phyloP scores from a whole-genome alignment of 2,113 vertebrate genomes.

The Narcine bancroftii region DNA sequence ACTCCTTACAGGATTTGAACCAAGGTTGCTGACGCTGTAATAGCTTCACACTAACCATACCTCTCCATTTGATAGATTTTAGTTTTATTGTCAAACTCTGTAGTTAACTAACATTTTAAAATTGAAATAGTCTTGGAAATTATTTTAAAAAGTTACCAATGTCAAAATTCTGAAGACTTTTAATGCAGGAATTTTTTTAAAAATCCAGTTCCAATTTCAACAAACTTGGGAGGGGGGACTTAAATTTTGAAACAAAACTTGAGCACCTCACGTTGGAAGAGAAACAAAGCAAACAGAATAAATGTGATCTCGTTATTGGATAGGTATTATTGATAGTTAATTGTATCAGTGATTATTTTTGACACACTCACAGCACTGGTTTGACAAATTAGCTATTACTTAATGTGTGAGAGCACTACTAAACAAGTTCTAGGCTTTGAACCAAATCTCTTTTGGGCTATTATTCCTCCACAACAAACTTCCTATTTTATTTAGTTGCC shows the following conservation, averaged over 20 bases:
- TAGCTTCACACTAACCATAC: too few relatives aligned
- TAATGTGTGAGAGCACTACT: neutral
- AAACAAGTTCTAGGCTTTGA: neutral
- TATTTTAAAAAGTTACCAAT: neutral
- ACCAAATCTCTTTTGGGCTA: neutral
- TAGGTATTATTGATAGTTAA: neutral
- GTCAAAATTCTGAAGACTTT: neutral
- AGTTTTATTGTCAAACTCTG: neutral
- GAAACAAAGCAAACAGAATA: neutral
- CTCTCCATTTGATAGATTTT: too few relatives aligned
- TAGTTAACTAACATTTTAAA: too few relatives aligned
- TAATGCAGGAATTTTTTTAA: neutral
- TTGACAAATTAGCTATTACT: neutral
- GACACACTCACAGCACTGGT: neutral
- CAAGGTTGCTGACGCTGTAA: too few relatives aligned
- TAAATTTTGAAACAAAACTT: neutral
- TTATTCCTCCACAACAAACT: neutral
- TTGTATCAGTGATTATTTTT: neutral
- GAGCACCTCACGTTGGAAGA: neutral
- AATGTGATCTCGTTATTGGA: neutral
- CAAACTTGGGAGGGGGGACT: neutral
- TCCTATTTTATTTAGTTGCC: neutral
- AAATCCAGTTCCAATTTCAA: neutral
- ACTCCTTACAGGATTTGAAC: too few relatives aligned
- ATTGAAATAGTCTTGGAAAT: neutral